Base-by-base conservation (phyloP, 2,113 vertebrate species). In the Corythoichthys haematopterus region DNA sequence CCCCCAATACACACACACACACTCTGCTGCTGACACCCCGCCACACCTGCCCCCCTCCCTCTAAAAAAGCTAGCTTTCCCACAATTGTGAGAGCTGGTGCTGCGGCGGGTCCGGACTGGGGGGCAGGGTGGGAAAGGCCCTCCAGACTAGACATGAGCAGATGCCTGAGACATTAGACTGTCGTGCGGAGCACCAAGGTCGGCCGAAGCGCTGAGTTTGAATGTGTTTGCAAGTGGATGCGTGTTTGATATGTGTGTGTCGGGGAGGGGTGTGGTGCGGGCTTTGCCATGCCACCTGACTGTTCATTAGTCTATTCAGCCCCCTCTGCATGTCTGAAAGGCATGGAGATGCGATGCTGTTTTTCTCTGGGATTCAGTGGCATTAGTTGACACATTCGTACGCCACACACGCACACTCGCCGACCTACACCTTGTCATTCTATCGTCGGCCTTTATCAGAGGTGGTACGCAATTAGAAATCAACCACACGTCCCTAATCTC, bases 111-210 rank as follows among this genome's bases (percentile, higher is more conserved):
- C 80, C 4, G 77, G 68, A 71, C 77, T 84, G 77, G 88, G 88
- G 85, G 89, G 89, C 84, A 90, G 89, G 89, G 89, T 89, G 89
- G 89, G 87, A 90, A 90, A 83, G 81, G 75, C 82, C 85, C 83
- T 88, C 87, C 83, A 90, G 87, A 88, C 89, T 79, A 89, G 89
- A 90, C 89, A 88, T 86, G 87, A 89, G 86, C 89, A 90, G 89
- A 90, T 90, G 89, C 89, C 87, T 84, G 84, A 87, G 89, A 90
- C 89, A 89, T 89, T 87, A 89, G 89, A 87, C 86, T 84, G 86
- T 90, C 85, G 82, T 78, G 81, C 64, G 59, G 83, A 89, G 85
- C 89, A 84, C 83, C 59, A 35, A 84, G 88, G 89, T 88, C 85
- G 85, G 78, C 75, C 20, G 79, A 84, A 82, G 77, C 50, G 68